phyloP scores from a whole-genome alignment of 2,113 vertebrate genomes.

The Pteropus alecto region DNA sequence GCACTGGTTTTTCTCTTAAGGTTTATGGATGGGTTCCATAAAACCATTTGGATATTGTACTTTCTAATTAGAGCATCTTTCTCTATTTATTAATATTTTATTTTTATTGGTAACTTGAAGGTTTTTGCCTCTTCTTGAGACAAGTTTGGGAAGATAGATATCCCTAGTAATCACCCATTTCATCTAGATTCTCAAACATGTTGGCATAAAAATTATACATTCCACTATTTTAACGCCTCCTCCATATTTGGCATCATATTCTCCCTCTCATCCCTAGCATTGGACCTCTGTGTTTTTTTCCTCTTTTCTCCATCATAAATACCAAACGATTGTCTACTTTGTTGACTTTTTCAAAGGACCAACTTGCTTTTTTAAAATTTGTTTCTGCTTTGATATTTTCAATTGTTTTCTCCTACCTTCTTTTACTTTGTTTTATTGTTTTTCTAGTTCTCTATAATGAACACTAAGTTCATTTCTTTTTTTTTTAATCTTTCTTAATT shows the following conservation, averaged over 20 bases:
- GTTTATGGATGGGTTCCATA: not conserved
- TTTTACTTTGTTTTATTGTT: not conserved
- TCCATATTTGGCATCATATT: not conserved
- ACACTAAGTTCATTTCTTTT: not conserved
- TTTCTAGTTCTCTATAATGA: not conserved
- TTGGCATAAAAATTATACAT: not conserved
- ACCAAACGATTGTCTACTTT: not conserved
- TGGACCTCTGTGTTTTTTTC: not conserved
- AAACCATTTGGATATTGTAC: not conserved
- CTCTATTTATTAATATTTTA: not conserved
- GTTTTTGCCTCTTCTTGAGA: not conserved
- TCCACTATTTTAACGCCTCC: not conserved
- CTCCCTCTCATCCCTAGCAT: not conserved
- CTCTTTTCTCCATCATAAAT: not conserved
- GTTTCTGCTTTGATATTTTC: constrained; percentile 45
- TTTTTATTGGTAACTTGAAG: not conserved
- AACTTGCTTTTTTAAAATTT: not conserved
- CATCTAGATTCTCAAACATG: not conserved
- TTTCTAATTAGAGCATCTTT: not conserved
- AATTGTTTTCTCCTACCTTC: not conserved
- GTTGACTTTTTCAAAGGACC: not conserved
- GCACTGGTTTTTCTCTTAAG: not conserved
- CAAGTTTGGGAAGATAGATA: not conserved
- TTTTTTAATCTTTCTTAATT: not conserved
- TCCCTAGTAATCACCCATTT: not conserved